Evolutionary conservation across 2,113 vertebrate species (phyloP).

Genomic region (Lethenteron camtschaticum): DNA sequence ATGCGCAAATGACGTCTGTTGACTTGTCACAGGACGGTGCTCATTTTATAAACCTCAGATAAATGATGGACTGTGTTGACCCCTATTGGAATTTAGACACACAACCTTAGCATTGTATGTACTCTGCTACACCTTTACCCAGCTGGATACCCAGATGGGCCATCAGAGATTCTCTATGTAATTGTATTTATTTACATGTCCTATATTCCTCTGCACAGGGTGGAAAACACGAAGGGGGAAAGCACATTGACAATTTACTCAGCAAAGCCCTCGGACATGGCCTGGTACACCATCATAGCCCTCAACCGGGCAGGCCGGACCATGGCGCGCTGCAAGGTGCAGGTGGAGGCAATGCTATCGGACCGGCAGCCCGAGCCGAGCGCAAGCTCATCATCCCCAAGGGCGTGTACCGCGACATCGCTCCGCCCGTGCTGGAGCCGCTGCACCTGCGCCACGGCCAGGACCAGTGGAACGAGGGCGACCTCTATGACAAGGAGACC

Average conservation of each 20-base stretch:
- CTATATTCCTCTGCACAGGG: constrained; percentile 24
- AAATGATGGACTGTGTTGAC: no score
- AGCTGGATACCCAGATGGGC: no score
- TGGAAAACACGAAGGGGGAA: constrained; percentile 70
- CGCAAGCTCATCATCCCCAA: constrained; percentile 64
- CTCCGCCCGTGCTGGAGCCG: constrained; percentile 75
- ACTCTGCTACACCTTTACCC: no score
- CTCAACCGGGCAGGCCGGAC: constrained; percentile 91
- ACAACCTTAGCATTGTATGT: no score
- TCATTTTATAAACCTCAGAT: no score
- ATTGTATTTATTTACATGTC: no score
- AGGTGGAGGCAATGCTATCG: constrained; percentile 37
- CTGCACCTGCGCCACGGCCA: constrained; percentile 82
- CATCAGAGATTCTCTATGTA: no score
- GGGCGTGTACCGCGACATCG: constrained; percentile 89
- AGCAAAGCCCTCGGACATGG: constrained; percentile 47
- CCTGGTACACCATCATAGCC: constrained; percentile 94
- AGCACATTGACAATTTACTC: constrained; percentile 75
- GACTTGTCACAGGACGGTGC: no score
- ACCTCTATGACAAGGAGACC: constrained; percentile 90
- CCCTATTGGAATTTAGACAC: no score
- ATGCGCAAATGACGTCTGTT: no score
- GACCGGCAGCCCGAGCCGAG: constrained; percentile 60
- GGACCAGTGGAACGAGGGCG: constrained; percentile 93
- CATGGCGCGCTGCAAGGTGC: constrained; percentile 86